Conservation (phyloP, 2,888 invertebrate species). For the Pheosia gnoma region DNA sequence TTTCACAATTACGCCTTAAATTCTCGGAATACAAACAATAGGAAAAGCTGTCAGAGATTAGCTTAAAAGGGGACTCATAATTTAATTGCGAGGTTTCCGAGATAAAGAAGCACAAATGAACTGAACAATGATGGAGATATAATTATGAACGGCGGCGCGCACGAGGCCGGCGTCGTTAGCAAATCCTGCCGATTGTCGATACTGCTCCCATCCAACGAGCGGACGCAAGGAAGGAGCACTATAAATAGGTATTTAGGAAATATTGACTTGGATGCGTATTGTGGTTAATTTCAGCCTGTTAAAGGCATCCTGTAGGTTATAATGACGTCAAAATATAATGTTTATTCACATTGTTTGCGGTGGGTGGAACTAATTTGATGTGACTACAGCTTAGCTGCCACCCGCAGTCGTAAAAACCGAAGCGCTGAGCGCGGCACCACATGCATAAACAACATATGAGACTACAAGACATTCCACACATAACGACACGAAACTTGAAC, state of each 20-base stretch:
- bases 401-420: not conserved
- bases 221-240: too few relatives aligned
- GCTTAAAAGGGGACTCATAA: constrained; percentile 7
- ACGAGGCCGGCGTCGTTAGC: not conserved
- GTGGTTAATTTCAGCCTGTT: too few relatives aligned
- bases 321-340: too few relatives aligned
- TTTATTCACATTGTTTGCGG: too few relatives aligned
- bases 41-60: constrained; percentile 5
- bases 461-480: not conserved
- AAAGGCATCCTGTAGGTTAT: too few relatives aligned
- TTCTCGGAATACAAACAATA: not conserved
- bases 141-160: not conserved
- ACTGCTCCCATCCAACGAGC: too few relatives aligned
- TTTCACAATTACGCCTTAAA: constrained; percentile 4
- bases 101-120: constrained; percentile 5
- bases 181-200: not conserved
- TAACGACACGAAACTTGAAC: not conserved
- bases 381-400: not conserved
- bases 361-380: not conserved
- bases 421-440: not conserved
- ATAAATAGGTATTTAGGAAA: too few relatives aligned
- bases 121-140: constrained; percentile 2
- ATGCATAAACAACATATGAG: not conserved
- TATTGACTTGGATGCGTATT: too few relatives aligned
- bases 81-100: constrained; percentile 7